Evolutionary conservation across 2,113 vertebrate species (phyloP).

Genomic region (Cyanistes caeruleus): DNA sequence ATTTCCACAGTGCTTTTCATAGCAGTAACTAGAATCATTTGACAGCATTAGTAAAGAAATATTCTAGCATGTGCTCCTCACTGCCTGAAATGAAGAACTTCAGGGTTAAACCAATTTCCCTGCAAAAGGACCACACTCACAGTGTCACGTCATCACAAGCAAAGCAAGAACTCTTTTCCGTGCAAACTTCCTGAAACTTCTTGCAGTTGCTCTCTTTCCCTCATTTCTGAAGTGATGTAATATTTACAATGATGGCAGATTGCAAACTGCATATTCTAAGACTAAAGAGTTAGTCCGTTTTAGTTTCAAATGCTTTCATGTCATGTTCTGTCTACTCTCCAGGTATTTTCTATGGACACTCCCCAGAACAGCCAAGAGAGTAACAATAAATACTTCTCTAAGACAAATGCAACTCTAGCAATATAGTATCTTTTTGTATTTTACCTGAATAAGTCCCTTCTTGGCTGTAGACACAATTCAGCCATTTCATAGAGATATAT

Average conservation of each 20-base stretch:
- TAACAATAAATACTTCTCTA: background rate
- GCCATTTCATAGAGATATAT: background rate
- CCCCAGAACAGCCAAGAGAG: background rate
- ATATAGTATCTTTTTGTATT: background rate
- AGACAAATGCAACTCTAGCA: background rate
- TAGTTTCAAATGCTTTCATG: background rate
- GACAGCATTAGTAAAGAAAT: background rate
- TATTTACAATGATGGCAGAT: background rate
- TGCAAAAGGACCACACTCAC: background rate
- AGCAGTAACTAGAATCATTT: background rate
- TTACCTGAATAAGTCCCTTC: background rate
- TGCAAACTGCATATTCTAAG: background rate
- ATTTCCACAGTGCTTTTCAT: background rate
- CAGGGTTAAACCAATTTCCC: background rate
- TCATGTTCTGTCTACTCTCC: background rate
- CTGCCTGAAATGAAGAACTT: background rate
- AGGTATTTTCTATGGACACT: background rate
- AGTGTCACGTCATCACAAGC: background rate
- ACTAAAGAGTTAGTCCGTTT: background rate
- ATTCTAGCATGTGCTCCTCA: background rate
- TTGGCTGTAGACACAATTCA: background rate
- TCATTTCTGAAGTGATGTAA: background rate
- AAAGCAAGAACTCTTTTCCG: background rate
- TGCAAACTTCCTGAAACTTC: background rate
- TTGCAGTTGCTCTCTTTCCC: background rate